phyloP scores from a whole-genome alignment of 2,113 vertebrate species.

The Myrmecophaga tridactyla region DNA sequence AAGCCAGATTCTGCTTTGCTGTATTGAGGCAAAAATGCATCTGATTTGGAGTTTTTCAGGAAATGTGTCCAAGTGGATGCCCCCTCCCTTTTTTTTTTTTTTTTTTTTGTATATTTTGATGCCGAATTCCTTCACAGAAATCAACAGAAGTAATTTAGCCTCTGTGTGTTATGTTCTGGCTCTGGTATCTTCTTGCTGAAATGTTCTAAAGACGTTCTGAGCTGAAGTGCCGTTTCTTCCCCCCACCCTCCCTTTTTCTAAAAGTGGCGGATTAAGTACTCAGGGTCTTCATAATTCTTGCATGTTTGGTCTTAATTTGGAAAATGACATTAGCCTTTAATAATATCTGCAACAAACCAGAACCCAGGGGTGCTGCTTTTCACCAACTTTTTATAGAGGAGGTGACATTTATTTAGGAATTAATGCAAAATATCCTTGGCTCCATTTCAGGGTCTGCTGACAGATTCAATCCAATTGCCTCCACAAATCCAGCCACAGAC shows the following conservation, averaged over 20 bases:
- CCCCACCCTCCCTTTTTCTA: neutral
- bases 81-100: neutral
- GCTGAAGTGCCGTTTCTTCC: neutral
- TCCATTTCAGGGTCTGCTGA: neutral
- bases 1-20: neutral
- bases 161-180: no score
- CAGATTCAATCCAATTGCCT: neutral
- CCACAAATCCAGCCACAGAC: neutral
- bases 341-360: neutral
- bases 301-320: conserved; percentile 38
- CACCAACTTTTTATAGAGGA: neutral
- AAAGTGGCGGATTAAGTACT: neutral
- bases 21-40: neutral
- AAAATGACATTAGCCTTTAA: conserved; percentile 6
- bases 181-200: neutral
- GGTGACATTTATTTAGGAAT: neutral
- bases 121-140: neutral
- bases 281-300: neutral
- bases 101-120: neutral
- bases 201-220: neutral
- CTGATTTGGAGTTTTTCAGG: neutral
- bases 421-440: neutral
- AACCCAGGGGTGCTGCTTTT: neutral
- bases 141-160: neutral
- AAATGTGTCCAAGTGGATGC: neutral